phyloP scores from a whole-genome alignment of 37 sponge, comb jelly and placozoan species.

The Halisarca cf. caerulea region DNA sequence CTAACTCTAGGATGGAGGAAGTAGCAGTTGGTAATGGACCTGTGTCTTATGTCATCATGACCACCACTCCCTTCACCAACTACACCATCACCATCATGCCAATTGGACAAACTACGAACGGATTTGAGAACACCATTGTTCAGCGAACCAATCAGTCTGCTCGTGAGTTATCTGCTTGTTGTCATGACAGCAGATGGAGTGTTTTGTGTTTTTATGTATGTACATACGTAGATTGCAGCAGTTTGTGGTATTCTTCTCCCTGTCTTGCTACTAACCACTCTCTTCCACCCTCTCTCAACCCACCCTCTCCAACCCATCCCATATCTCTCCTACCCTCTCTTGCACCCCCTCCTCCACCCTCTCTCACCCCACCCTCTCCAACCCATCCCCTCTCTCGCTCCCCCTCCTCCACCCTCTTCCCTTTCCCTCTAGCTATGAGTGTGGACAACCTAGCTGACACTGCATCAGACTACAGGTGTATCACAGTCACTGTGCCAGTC shows the following conservation, averaged over 20 bases:
- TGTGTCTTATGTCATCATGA: neutral
- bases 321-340: neutral
- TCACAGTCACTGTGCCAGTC: neutral
- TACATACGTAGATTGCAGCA: too few relatives aligned
- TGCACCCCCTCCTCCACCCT: neutral
- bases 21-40: too few relatives aligned
- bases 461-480: too few relatives aligned
- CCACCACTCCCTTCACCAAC: neutral
- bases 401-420: neutral
- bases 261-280: too few relatives aligned
- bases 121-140: neutral
- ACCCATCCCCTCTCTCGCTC: neutral
- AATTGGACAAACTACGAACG: neutral
- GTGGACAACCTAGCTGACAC: too few relatives aligned
- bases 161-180: neutral
- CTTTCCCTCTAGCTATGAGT: neutral
- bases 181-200: neutral
- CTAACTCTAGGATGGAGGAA: neutral
- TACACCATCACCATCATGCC: neutral
- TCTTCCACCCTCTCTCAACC: too few relatives aligned
- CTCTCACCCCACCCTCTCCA: too few relatives aligned
- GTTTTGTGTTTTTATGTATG: too few relatives aligned
- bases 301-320: neutral
- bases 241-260: too few relatives aligned
- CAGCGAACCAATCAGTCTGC: slow-evolving; percentile 3